These are phyloP conservation scores for Pipa parva DNA, from an alignment of 2,113 vertebrate species.

Conservation along the genomic window DNA sequence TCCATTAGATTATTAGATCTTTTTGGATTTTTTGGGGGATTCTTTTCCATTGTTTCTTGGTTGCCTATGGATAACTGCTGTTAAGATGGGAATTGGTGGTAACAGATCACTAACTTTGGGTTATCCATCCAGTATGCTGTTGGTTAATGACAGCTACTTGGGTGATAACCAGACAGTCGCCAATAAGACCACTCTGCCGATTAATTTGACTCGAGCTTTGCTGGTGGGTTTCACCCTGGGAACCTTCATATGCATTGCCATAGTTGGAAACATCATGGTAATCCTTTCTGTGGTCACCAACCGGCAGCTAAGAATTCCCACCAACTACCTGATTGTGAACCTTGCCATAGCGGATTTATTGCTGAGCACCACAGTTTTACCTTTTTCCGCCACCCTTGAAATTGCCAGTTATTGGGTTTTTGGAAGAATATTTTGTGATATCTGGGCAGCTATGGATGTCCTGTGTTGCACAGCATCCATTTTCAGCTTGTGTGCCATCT, in stretches of 20 bases:
- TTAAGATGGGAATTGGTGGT: slow-evolving; percentile 61
- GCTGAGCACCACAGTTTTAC: slow-evolving; percentile 87
- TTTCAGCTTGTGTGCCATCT: slow-evolving; percentile 91
- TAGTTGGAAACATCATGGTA: slow-evolving; percentile 90
- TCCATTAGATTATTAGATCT: not conserved
- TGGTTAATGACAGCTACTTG: slow-evolving; percentile 52
- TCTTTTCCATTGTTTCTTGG: not conserved
- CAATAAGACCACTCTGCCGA: slow-evolving; percentile 59
- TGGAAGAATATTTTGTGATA: slow-evolving; percentile 90
- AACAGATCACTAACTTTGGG: slow-evolving; percentile 53
- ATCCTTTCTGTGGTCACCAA: slow-evolving; percentile 95
- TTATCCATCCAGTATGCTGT: slow-evolving; percentile 52
- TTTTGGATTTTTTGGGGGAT: not conserved
- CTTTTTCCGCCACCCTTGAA: slow-evolving; percentile 87
- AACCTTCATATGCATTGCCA: slow-evolving; percentile 90
- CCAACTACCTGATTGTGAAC: slow-evolving; percentile 96
- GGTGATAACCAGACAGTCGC: slow-evolving; percentile 63
- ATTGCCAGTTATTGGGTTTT: slow-evolving; percentile 88
- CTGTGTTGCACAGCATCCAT: slow-evolving; percentile 96
- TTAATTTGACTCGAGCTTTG: slow-evolving; percentile 77
- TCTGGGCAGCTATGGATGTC: slow-evolving; percentile 95
- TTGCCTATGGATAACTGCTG: slow-evolving; percentile 20
- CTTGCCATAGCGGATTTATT: slow-evolving; percentile 92
- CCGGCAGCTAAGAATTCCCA: slow-evolving; percentile 89
- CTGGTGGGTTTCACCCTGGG: slow-evolving; percentile 84